Evolutionary conservation across 1,140 invertebrate genomes (phyloP).

Genomic region (Papilio polytes): DNA sequence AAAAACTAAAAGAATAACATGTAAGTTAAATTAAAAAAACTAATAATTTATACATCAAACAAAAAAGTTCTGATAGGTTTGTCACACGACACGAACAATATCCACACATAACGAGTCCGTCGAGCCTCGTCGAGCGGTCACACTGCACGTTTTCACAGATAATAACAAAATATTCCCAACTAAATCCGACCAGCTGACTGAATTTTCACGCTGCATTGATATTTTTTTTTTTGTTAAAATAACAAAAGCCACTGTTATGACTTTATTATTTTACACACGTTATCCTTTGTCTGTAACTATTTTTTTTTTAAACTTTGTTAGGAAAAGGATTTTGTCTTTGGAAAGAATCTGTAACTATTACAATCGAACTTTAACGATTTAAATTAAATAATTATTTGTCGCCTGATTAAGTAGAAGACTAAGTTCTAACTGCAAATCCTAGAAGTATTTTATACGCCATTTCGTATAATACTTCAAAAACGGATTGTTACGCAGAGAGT

Average conservation of each 20-base stretch:
- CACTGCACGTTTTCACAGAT: conserved; percentile 25
- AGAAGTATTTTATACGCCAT: no score
- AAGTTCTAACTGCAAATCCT: no score
- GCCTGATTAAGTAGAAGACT: no score
- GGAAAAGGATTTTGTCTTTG: no score
- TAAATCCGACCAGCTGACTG: background rate
- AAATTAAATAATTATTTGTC: no score
- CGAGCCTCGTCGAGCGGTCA: conserved; percentile 24
- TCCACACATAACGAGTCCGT: conserved; percentile 1
- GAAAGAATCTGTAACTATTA: background rate
- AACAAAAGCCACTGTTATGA: background rate
- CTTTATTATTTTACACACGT: background rate
- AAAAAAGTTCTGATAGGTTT: background rate
- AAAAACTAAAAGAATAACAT: no score
- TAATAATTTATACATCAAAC: background rate
- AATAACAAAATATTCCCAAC: conserved; percentile 35
- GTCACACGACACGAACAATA: background rate
- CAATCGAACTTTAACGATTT: no score
- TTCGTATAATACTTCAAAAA: no score
- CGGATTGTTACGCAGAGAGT: no score
- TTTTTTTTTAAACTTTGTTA: background rate
- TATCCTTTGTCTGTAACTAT: background rate
- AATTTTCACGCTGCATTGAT: conserved; percentile 28
- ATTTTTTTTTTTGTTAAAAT: background rate
- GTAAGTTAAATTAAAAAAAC: background rate